These are phyloP conservation scores for Camelus bactrianus DNA, from an alignment of 2,113 vertebrate genomes.

Conservation along the genomic window DNA sequence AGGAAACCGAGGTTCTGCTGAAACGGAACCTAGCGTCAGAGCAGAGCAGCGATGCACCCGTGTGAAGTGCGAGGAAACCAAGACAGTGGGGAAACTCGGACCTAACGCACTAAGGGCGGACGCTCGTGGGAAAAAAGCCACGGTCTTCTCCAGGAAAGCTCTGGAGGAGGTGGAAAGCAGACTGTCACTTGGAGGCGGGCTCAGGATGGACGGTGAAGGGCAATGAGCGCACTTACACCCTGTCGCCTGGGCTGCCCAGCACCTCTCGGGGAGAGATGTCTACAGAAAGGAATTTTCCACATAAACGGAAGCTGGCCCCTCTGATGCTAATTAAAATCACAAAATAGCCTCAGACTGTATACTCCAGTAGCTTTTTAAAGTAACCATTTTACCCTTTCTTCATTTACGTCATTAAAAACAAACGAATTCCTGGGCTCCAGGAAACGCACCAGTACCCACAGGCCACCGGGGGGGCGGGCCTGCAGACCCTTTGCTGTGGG, in stretches of 20 bases:
- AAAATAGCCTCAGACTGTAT: not conserved
- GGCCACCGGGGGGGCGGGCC: not conserved
- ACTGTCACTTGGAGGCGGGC: no score
- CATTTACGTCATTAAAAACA: not conserved
- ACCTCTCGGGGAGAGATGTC: not conserved
- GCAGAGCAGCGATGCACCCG: not conserved
- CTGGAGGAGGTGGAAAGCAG: no score
- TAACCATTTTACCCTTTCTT: not conserved
- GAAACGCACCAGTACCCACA: not conserved
- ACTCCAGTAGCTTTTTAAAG: not conserved
- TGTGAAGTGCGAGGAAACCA: not conserved
- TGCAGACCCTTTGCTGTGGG: not conserved
- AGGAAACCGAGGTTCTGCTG: not conserved
- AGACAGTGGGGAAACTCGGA: not conserved
- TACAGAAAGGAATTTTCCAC: not conserved
- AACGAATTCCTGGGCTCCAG: not conserved
- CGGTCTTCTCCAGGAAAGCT: no score
- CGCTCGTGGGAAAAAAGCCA: no score
- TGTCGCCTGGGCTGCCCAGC: not conserved
- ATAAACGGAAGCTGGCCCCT: not conserved
- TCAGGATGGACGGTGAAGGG: no score
- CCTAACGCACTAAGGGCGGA: not conserved
- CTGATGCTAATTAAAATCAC: not conserved
- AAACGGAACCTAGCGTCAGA: slow-evolving; percentile 25
- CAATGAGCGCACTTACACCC: not conserved